Conservation (phyloP, 35 echinoderm and acorn worm genomes). For the Hemicentrotus pulcherrimus region DNA sequence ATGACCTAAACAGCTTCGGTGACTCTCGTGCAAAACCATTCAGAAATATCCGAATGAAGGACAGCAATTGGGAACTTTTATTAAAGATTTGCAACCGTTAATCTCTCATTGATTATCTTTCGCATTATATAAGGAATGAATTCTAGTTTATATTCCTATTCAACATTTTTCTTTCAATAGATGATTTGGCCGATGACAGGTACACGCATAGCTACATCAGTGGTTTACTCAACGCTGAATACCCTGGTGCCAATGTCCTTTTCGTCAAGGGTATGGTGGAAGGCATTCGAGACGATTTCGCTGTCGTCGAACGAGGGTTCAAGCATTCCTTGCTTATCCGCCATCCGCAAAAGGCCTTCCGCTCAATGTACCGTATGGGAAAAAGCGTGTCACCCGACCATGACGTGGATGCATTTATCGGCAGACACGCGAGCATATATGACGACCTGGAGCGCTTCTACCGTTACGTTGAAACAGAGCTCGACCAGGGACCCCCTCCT, state of each 20-base stretch:
- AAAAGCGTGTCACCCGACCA: background rate
- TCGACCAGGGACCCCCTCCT: slow-evolving; percentile 34
- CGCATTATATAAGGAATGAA: too few species aligned
- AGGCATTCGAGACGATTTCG: slow-evolving; percentile 23
- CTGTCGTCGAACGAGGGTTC: slow-evolving; percentile 32
- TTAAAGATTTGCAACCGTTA: too few species aligned
- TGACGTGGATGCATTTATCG: background rate
- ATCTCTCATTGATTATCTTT: too few species aligned
- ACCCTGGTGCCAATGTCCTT: slow-evolving; percentile 27
- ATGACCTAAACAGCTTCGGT: too few species aligned
- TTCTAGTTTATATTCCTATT: too few species aligned
- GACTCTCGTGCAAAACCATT: too few species aligned
- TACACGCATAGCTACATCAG: slow-evolving; percentile 45
- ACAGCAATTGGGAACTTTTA: too few species aligned
- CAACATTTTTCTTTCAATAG: too few species aligned
- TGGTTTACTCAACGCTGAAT: slow-evolving; percentile 37
- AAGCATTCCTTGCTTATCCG: slow-evolving; percentile 63
- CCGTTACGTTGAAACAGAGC: background rate
- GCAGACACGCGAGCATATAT: background rate
- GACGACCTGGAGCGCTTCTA: background rate
- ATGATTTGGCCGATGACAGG: background rate
- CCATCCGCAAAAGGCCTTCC: slow-evolving; percentile 45
- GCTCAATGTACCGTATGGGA: background rate
- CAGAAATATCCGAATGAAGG: too few species aligned
- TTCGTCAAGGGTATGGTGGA: slow-evolving; percentile 56